A percentile compares a stretch with the other conserved stretches of the same genome.
Evolutionary conservation across 2,113 vertebrate species (phyloP).

Genomic region (Larimichthys polyactis): DNA sequence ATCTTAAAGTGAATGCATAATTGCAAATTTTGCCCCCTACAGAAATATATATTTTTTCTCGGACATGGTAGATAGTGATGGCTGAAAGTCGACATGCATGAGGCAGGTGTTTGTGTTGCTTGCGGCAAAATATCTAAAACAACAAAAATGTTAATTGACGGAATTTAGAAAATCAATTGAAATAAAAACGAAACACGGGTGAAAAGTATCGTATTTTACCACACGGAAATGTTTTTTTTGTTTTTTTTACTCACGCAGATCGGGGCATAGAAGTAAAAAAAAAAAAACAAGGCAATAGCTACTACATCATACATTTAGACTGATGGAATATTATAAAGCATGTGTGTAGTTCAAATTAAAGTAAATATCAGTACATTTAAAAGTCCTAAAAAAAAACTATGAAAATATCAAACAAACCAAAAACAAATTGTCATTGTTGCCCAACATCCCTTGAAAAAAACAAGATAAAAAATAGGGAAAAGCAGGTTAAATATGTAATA

Average conservation of each 20-base stretch:
- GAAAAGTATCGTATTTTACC: rapidly evolving
- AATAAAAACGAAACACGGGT: no score
- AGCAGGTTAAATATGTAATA: no score
- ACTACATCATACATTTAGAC: no score
- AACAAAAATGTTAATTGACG: not conserved
- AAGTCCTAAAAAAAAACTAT: not conserved
- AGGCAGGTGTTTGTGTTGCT: not conserved
- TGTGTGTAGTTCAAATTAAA: rapidly evolving
- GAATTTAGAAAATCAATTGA: no score
- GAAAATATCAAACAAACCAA: no score
- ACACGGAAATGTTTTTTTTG: not conserved
- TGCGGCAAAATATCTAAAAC: not conserved
- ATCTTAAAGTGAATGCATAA: no score
- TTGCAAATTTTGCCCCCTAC: not conserved
- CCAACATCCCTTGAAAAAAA: no score
- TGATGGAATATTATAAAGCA: not conserved
- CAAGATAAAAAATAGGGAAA: not conserved
- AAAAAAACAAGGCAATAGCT: not conserved
- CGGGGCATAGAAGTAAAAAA: not conserved
- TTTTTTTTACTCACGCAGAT: not conserved
- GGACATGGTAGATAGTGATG: rapidly evolving
- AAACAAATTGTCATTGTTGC: not conserved
- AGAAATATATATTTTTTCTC: no score
- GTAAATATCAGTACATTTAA: no score
- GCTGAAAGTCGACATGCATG: no score